Percentiles rank a stretch among this genome's conserved stretches.
Conservation (phyloP, 2,113 vertebrate species). For the Athene noctua region DNA sequence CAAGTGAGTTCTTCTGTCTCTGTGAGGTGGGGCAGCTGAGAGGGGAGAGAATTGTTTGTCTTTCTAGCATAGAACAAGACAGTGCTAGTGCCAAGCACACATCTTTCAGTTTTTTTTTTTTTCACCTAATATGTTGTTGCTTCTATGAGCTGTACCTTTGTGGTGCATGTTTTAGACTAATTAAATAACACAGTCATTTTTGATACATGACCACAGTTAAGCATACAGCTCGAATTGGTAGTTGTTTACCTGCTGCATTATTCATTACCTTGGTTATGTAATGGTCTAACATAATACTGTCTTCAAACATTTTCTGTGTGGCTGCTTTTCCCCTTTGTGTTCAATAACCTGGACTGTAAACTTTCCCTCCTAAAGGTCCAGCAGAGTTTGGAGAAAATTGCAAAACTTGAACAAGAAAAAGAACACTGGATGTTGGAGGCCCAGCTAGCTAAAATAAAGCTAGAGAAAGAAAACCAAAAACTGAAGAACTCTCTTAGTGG, state of each 20-base stretch:
- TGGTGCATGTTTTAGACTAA: neutral
- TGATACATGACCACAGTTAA: neutral
- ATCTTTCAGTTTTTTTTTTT: neutral
- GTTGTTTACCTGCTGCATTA: neutral
- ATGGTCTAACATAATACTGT: neutral
- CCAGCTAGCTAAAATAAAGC: constrained; percentile 91
- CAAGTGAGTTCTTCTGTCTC: neutral
- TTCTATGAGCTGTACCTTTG: neutral
- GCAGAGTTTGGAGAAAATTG: constrained; percentile 96
- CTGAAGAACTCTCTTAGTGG: constrained; percentile 67
- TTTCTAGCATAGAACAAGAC: neutral
- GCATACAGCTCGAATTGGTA: neutral
- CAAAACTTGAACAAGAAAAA: constrained; percentile 96
- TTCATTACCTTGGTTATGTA: neutral
- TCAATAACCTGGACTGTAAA: neutral
- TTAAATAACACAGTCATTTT: neutral
- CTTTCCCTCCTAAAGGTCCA: constrained; percentile 81
- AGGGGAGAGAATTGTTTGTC: neutral
- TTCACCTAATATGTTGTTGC: neutral
- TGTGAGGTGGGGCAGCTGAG: neutral
- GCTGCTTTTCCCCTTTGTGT: neutral
- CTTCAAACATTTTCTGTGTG: neutral
- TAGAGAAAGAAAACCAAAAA: constrained; percentile 93
- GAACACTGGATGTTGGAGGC: constrained; percentile 99
- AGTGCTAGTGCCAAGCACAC: neutral